Conservation (phyloP, 2,888 invertebrate genomes). For the Rotaria socialis region DNA sequence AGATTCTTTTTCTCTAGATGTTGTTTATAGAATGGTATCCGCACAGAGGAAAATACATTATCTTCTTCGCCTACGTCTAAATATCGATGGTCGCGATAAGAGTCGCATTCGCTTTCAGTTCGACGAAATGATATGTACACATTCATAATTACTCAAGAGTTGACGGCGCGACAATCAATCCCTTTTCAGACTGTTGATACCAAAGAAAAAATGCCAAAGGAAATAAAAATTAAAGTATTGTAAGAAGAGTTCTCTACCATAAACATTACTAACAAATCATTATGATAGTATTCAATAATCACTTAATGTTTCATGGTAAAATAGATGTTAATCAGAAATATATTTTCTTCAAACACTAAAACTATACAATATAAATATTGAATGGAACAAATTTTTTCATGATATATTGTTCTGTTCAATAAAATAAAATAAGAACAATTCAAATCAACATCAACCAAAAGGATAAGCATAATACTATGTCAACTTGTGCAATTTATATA, state of each 20-base stretch:
- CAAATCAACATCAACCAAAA: neutral
- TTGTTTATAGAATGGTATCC: neutral
- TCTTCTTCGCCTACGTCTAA: neutral
- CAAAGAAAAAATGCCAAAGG: neutral
- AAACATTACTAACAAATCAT: no score
- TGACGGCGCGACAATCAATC: neutral
- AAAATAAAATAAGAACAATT: neutral
- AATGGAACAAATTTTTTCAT: no score
- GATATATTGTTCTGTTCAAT: neutral
- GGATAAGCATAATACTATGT: neutral
- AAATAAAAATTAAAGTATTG: neutral
- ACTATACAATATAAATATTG: neutral
- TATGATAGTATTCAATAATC: no score
- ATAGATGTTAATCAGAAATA: neutral
- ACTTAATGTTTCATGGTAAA: neutral
- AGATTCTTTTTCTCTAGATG: neutral
- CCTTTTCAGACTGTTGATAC: neutral
- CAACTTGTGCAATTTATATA: neutral
- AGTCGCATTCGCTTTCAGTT: neutral
- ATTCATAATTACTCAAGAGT: neutral
- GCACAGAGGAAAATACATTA: neutral
- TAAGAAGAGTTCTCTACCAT: neutral
- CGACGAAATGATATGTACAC: neutral
- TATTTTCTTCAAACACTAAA: no score
- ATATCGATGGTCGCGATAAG: neutral